phyloP scores from a whole-genome alignment of 2,113 vertebrate genomes.

The Vanacampus margaritifer region DNA sequence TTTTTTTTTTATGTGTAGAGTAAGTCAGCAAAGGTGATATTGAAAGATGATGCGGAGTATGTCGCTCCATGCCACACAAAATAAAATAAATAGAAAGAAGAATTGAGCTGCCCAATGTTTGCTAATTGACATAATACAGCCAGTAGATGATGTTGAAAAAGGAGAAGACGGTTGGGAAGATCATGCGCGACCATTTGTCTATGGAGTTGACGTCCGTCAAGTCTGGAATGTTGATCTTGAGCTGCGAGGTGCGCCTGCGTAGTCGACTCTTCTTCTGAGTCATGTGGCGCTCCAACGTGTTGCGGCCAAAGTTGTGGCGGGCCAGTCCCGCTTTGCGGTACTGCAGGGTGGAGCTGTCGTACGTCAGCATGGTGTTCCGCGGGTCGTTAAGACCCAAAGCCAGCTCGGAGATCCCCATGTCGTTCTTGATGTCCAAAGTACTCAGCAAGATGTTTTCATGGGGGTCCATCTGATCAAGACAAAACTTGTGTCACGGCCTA shows the following conservation, averaged over 20 bases:
- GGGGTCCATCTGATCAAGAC: constrained; percentile 85
- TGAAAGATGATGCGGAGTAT: constrained; percentile 72
- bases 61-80: constrained; percentile 81
- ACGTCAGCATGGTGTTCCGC: constrained; percentile 90
- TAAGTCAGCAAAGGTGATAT: constrained; percentile 90
- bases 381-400: constrained; percentile 91
- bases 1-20: constrained; percentile 17
- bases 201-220: constrained; percentile 99
- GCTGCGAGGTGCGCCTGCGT: constrained; percentile 89
- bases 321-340: constrained; percentile 91
- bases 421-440: constrained; percentile 97
- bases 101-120: constrained; percentile 35
- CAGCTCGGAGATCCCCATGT: constrained; percentile 91
- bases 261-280: constrained; percentile 94
- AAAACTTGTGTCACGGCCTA: constrained; percentile 9
- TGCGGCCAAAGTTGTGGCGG: constrained; percentile 89
- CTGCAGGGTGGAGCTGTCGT: constrained; percentile 90
- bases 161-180: constrained; percentile 97
- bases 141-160: constrained; percentile 98
- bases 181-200: constrained; percentile 97
- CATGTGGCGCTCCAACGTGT: constrained; percentile 89
- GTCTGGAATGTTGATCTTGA: constrained; percentile 96
- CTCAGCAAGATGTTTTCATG: constrained; percentile 97
- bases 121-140: constrained; percentile 97
- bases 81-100: constrained; percentile 28